A percentile compares a stretch with the other conserved stretches of the same genome.
These are phyloP conservation scores for Anniella stebbinsi DNA, from an alignment of 2,797 vertebrate genomes.

Conservation along the genomic window DNA sequence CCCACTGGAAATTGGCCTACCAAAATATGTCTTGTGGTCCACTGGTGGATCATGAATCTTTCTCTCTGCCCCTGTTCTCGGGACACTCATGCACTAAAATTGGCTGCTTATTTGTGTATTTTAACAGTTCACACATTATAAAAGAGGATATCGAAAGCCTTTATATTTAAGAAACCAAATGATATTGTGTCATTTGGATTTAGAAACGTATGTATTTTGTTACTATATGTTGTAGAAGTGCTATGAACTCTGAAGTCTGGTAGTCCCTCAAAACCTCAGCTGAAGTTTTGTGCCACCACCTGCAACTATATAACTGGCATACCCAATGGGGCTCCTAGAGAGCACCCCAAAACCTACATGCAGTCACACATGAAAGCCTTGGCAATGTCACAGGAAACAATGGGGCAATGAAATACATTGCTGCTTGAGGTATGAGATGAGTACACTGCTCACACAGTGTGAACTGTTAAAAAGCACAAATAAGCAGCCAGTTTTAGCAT, in stretches of 20 bases:
- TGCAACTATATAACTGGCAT: neutral
- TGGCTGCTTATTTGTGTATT: too few species aligned
- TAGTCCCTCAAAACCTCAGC: neutral
- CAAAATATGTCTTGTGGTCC: neutral
- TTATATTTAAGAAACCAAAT: neutral
- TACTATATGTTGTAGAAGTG: neutral
- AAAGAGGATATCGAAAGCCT: neutral
- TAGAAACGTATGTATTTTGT: too few species aligned
- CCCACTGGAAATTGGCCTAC: neutral
- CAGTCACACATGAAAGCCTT: neutral
- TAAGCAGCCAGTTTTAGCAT: neutral
- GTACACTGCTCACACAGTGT: neutral
- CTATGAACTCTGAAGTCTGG: neutral
- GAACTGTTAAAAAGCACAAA: neutral
- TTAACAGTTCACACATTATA: neutral
- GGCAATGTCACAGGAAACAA: neutral
- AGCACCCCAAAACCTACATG: neutral
- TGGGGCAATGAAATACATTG: neutral
- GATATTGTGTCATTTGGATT: neutral
- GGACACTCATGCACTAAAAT: neutral
- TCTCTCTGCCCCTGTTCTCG: too few species aligned
- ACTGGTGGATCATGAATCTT: neutral
- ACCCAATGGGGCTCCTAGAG: neutral
- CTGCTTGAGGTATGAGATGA: neutral
- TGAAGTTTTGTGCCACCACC: neutral